Evolutionary conservation across 2,797 vertebrate genomes (phyloP), one percentile per base, ranked within the genome.

Genomic region (Intellagama lesueurii): DNA sequence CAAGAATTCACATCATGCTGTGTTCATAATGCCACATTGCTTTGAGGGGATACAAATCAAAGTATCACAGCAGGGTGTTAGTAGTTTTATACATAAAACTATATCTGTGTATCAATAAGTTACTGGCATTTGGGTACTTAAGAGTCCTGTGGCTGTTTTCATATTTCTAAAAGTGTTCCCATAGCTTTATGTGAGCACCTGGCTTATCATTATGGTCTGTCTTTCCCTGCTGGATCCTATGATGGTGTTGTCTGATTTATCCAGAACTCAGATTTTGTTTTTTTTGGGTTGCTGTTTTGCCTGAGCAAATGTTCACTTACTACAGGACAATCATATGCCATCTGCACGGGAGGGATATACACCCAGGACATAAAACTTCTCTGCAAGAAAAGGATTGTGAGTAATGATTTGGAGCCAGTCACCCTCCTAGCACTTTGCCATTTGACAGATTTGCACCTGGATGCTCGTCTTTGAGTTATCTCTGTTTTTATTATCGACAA

Each of bases 371-470:
- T 28, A 93, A 87, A 77, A 91, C 2, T 40, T 7, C 11, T 4
- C 26, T 93, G 90, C 30, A 87, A 86, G 78, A 68, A 68, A 44
- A 92, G 28, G 19, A 83, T 91, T 91, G 1, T 40, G 86, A 81
- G 70, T 72, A 73, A 83, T 86, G 80, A 52, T 64, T 93, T 84
- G 80, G 91, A 94, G 76, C 9, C 70, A 22, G 49, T 90, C 91
- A 86, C 90, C 80, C 81, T 87, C 92, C 16, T 60, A 28, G 12
- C n/a, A 2, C 68, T 94, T 87, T 87, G 30, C 49, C 73, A 30
- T 91, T 94, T 93, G 90, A 78, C 1, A 68, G 3, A 52, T 93
- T 94, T 92, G 32, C 79, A 90, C 85, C 81, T 92, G 88, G 8
- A 0, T 92, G 72, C 60, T 68, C 88, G 91, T 84, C 49, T 89